Evolutionary conservation across 2,888 invertebrate species (phyloP).

Genomic region (Macrophya annulata): DNA sequence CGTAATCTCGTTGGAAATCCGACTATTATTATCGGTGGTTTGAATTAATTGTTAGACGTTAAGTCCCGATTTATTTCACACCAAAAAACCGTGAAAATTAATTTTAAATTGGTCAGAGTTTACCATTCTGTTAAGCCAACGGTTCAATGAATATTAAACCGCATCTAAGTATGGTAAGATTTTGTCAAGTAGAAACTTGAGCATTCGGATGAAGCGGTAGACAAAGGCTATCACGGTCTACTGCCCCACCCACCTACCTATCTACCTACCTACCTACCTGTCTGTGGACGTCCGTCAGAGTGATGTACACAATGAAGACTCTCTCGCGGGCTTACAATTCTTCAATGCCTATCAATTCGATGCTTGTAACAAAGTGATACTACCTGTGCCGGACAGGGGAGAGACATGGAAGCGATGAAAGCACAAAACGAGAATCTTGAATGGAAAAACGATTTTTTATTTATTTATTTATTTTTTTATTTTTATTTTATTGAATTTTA

Average conservation of each 20-base stretch:
- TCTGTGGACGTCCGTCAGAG: slow-evolving; percentile 5
- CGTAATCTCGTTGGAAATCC: background rate
- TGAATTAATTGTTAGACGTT: background rate
- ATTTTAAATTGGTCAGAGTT: background rate
- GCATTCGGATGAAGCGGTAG: background rate
- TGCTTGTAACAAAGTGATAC: slow-evolving; percentile 4
- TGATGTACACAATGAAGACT: slow-evolving; percentile 27
- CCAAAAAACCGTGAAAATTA: background rate
- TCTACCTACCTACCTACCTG: background rate
- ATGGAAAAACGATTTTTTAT: background rate
- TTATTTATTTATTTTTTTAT: background rate
- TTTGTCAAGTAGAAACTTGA: slow-evolving; percentile 4
- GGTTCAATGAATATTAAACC: slow-evolving; percentile 3
- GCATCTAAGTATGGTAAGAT: background rate
- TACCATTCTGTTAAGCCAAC: background rate
- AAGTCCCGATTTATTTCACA: background rate
- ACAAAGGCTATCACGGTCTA: slow-evolving; percentile 18
- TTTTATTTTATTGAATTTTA: background rate
- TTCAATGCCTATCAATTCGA: slow-evolving; percentile 41
- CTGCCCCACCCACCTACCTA: background rate
- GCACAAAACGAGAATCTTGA: background rate
- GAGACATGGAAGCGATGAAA: background rate
- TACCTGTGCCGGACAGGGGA: background rate
- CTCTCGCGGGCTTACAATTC: slow-evolving; percentile 15
- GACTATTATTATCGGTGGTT: background rate